A percentile compares a stretch with the other conserved stretches of the same genome.
phyloP scores from a whole-genome alignment of 64 coral and sea anemone genomes.

The Montipora cactus region DNA sequence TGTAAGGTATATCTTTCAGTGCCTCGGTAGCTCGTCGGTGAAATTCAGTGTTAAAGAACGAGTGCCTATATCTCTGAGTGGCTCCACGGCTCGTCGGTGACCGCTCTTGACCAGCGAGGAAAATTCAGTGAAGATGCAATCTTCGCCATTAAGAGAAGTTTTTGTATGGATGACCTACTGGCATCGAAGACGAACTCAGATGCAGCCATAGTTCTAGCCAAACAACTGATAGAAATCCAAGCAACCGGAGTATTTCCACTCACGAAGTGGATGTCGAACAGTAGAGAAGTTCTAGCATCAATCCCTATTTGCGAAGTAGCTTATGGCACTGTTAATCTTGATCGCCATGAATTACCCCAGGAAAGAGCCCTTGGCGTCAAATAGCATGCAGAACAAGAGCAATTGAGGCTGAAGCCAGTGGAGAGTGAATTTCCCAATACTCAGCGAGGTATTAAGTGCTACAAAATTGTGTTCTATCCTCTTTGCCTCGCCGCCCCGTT shows the following conservation, averaged over 20 bases:
- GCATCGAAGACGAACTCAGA: neutral
- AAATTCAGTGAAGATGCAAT: neutral
- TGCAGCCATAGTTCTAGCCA: neutral
- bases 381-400: neutral
- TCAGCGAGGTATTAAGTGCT: neutral
- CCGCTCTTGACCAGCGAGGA: neutral
- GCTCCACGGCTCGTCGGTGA: neutral
- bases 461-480: neutral
- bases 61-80: too few relatives aligned
- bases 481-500: neutral
- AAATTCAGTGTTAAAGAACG: too few relatives aligned
- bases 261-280: slow-evolving; percentile 1
- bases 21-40: too few relatives aligned
- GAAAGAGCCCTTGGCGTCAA: slow-evolving; percentile 11
- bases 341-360: slow-evolving; percentile 4
- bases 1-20: too few relatives aligned
- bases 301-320: slow-evolving; percentile 26
- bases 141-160: fast-evolving
- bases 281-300: neutral
- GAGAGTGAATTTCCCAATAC: neutral
- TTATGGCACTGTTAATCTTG: neutral
- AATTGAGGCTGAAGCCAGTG: neutral
- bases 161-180: neutral
- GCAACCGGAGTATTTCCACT: neutral
- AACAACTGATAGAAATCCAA: neutral